Evolutionary conservation across 2,113 vertebrate species (phyloP).

Genomic region (Lamprotornis superbus): DNA sequence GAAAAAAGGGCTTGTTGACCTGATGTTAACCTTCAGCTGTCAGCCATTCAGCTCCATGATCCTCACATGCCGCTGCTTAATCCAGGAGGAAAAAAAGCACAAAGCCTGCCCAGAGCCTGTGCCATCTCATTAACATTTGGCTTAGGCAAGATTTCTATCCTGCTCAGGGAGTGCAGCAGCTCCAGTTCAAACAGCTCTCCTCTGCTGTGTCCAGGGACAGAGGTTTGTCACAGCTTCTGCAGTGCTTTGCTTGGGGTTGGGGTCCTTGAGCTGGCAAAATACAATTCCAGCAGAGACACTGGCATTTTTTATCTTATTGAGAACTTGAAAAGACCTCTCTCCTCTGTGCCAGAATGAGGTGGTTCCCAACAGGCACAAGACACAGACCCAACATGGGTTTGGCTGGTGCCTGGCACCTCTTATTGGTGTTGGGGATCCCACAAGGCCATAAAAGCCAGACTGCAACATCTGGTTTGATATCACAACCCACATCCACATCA

Average conservation of each 20-base stretch:
- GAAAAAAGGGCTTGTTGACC: slow-evolving; percentile 41
- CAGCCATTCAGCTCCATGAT: slow-evolving; percentile 1
- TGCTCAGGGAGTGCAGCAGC: not conserved
- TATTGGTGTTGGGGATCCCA: rapidly evolving
- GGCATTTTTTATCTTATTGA: not conserved
- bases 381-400: rapidly evolving
- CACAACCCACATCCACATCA: not conserved
- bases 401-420: not conserved
- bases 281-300: not conserved
- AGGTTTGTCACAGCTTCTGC: not conserved
- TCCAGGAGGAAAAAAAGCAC: not conserved
- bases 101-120: slow-evolving; percentile 26
- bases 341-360: not conserved
- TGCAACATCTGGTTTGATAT: not conserved
- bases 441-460: not conserved
- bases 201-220: not conserved
- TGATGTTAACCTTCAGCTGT: slow-evolving; percentile 19
- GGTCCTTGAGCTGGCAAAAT: not conserved
- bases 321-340: not conserved
- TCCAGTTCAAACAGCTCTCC: not conserved
- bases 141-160: not conserved
- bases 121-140: slow-evolving; percentile 42
- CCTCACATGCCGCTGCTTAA: slow-evolving; percentile 37
- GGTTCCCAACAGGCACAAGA: not conserved
- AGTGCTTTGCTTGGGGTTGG: rapidly evolving